Evolutionary conservation across 2,113 vertebrate species (phyloP), one percentile per base, ranked within the genome.

Genomic region (Ceratotherium simum): DNA sequence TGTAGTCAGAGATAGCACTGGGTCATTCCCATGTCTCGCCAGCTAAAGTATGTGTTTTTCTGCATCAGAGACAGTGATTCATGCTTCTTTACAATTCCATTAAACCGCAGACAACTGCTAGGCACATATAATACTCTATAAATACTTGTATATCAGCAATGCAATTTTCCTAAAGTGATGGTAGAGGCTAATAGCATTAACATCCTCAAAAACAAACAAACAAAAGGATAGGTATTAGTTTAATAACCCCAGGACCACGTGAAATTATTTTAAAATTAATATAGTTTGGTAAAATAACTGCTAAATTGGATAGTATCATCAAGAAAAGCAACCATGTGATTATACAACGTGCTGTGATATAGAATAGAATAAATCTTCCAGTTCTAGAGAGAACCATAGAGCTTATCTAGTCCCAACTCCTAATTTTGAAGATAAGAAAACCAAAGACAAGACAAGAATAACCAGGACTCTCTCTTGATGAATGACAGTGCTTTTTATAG

Each of bases 201-300:
- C 21, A 58, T 42, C 67, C 39, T 82, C 20, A 60, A 58, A 33
- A 91, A 90, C 8, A 33, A 91, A 90, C 8, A 33, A 58, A 51
- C 48, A 33, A 42, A 31, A 60, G 21, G 13, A 67, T 4, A 89
- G 18, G 2, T 62, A n/a, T 78, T 86, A 69, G 75, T 76, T 67
- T 76, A 69, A 70, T 54, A 83, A 42, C 23, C 23, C 36, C 16
- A 79, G 72, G 72, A 23, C 23, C 29, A 90, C 46, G 36, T 94
- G 86, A 54, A 56, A 56, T 85, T 86, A 39, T 91, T 80, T 91
- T 65, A 27, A 91, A 91, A 94, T 86, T 79, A 54, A 69, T 60
- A 90, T 31, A 27, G 56, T 62, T 95, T 64, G 29, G 46, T 39
- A 93, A 73, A 96, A 76, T 76, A 86, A 86, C n/a, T 48, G 10